Conservation (phyloP, 1,140 invertebrate species). For the roundworm (Caenorhabditis elegans) region WBcel235 BX284602.5:4163501-4164000, state of each 20-base stretch:
- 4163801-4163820: not conserved
- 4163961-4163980: too few relatives aligned
- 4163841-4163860: not conserved
- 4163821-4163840: not conserved
- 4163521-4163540: slow-evolving; percentile 14
- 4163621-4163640: not conserved
- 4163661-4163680: not conserved
- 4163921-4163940: too few relatives aligned
- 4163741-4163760: too few relatives aligned
- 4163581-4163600: not conserved
- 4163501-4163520: not conserved
- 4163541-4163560: slow-evolving; percentile 5
- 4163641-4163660: too few relatives aligned
- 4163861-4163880: too few relatives aligned
- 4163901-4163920: not conserved
- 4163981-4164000: too few relatives aligned
- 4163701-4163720: not conserved
- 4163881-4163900: not conserved
- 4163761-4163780: too few relatives aligned
- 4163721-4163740: too few relatives aligned
- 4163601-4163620: slow-evolving; percentile 5
- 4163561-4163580: slow-evolving; percentile 1
- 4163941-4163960: too few relatives aligned
- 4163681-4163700: not conserved
- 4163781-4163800: too few relatives aligned